Evolutionary conservation across 2,888 invertebrate species (phyloP).

Genomic region (Leptinotarsa tumamoca): DNA sequence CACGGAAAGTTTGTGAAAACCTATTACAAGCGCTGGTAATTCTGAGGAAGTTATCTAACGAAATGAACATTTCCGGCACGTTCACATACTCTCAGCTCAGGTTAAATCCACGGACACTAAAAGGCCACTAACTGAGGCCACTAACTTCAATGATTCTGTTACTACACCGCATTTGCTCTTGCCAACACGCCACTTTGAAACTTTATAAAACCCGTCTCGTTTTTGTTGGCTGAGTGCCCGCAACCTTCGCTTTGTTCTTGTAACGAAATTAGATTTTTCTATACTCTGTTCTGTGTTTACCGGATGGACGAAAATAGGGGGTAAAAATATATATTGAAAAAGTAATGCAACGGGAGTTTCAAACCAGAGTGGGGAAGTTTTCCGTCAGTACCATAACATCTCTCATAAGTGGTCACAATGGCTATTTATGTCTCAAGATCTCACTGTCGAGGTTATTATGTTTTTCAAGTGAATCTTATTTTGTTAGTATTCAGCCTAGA

Average conservation of each 20-base stretch:
- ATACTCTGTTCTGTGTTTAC: neutral
- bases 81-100: constrained; percentile 31
- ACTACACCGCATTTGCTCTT: constrained; percentile 47
- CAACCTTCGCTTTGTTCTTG: constrained; percentile 4
- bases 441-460: no score
- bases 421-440: no score
- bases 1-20: constrained; percentile 36
- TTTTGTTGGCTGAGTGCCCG: constrained; percentile 44
- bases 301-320: neutral
- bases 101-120: constrained; percentile 31
- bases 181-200: constrained; percentile 48
- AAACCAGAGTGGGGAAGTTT: no score
- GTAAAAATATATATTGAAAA: no score
- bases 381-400: no score
- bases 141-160: constrained; percentile 53
- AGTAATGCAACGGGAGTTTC: no score
- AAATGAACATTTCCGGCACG: constrained; percentile 35
- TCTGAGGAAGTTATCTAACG: constrained; percentile 40
- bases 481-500: no score
- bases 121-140: constrained; percentile 50
- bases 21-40: constrained; percentile 38
- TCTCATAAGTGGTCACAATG: no score
- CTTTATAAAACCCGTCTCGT: constrained; percentile 50
- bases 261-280: constrained; percentile 11
- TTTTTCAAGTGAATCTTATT: no score